Percentiles rank a stretch among this genome's conserved stretches.
phyloP scores from a whole-genome alignment of 2,113 vertebrate species.

The Callaeas wilsoni region DNA sequence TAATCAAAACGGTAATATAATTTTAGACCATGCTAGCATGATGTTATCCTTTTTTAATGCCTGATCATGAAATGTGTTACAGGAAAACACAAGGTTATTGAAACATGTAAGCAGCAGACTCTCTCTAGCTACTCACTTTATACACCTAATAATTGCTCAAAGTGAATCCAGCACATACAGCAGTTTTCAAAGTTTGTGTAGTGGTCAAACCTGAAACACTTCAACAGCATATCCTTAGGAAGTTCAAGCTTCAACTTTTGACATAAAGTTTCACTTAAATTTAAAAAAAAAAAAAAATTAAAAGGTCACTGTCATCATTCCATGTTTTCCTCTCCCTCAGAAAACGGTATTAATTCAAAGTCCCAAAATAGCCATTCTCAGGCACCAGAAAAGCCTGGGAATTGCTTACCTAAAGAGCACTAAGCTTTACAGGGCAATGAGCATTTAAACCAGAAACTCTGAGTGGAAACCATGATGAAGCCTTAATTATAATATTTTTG shows the following conservation, averaged over 20 bases:
- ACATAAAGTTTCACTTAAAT: background rate
- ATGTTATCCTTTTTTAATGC: background rate
- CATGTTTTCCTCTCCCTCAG: background rate
- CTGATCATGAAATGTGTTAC: background rate
- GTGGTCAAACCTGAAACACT: background rate
- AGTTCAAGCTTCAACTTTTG: background rate
- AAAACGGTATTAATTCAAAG: background rate
- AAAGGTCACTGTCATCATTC: background rate
- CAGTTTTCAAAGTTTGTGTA: background rate
- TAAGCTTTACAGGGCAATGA: background rate
- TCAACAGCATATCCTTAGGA: background rate
- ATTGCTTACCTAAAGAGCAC: slow-evolving; percentile 25
- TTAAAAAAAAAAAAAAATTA: background rate
- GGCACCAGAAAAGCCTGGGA: slow-evolving; percentile 28
- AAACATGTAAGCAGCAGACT: background rate
- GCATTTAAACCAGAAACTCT: slow-evolving; percentile 1
- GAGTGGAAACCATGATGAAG: slow-evolving; percentile 51
- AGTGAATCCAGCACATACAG: background rate
- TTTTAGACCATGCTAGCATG: background rate
- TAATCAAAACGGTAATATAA: background rate
- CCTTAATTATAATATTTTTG: slow-evolving; percentile 35
- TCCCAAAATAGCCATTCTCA: background rate
- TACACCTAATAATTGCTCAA: background rate
- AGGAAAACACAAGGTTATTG: background rate
- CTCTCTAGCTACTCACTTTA: background rate